Conservation (phyloP, 2,888 invertebrate genomes). For the Antheraea yamamai region DNA sequence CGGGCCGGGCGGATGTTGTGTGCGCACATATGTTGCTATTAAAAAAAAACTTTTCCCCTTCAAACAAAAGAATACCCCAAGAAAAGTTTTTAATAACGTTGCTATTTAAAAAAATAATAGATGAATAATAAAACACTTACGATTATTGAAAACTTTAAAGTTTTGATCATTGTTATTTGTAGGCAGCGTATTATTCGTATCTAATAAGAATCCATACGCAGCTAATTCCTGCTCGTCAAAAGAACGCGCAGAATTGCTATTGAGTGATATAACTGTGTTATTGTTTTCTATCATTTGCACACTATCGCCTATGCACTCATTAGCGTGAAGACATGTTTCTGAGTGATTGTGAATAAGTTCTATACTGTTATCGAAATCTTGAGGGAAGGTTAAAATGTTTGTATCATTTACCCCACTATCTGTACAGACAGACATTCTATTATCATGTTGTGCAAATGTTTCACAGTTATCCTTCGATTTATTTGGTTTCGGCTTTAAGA, state of each 20-base stretch:
- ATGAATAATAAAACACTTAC: constrained; percentile 30
- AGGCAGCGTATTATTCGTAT: constrained; percentile 39
- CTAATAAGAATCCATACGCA: neutral
- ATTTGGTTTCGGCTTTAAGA: constrained; percentile 53
- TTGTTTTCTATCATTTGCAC: constrained; percentile 56
- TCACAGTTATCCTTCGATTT: constrained; percentile 27
- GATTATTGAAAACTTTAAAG: constrained; percentile 30
- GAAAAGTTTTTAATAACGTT: neutral
- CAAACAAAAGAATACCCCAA: neutral
- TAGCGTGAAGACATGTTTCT: constrained; percentile 65
- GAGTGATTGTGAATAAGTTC: constrained; percentile 75
- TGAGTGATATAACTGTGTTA: constrained; percentile 54
- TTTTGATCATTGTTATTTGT: constrained; percentile 47
- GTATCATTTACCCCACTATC: constrained; percentile 63
- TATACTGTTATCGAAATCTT: constrained; percentile 48
- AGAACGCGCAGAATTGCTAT: constrained; percentile 41
- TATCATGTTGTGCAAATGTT: constrained; percentile 26
- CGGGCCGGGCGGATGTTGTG: too few species aligned
- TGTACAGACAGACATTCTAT: constrained; percentile 41
- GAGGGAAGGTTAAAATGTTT: constrained; percentile 44
- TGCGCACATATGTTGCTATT: too few species aligned
- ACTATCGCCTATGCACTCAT: constrained; percentile 63
- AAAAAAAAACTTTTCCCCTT: too few species aligned
- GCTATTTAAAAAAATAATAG: neutral
- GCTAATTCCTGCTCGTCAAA: constrained; percentile 27